Evolutionary conservation across 2,888 invertebrate genomes (phyloP).

Genomic region (Antheraea yamamai): DNA sequence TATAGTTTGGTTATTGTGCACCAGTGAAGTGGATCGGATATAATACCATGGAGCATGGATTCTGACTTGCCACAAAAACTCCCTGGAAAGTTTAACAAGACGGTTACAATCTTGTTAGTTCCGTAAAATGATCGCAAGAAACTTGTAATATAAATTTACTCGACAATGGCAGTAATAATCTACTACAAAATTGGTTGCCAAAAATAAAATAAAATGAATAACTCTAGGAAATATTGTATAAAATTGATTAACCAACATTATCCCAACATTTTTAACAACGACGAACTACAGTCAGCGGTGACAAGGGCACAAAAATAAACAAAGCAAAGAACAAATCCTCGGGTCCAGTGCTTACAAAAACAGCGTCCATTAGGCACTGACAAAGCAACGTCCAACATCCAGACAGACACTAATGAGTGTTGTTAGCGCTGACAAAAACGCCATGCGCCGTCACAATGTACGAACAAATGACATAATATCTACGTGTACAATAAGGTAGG

Average conservation of each 20-base stretch:
- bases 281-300: not conserved
- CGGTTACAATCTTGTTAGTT: too few species aligned
- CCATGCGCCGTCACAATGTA: slow-evolving; percentile 27
- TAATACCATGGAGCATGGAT: too few species aligned
- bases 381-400: slow-evolving; percentile 20
- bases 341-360: slow-evolving; percentile 18
- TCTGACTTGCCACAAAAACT: too few species aligned
- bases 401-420: slow-evolving; percentile 47
- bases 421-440: slow-evolving; percentile 43
- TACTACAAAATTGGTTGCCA: too few species aligned
- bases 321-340: slow-evolving; percentile 11
- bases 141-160: too few species aligned
- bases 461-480: slow-evolving; percentile 31
- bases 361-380: slow-evolving; percentile 19
- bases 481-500: slow-evolving; percentile 22
- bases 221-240: too few species aligned
- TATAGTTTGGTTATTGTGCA: too few species aligned
- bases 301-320: slow-evolving; percentile 1
- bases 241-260: slow-evolving; percentile 36
- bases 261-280: slow-evolving; percentile 35
- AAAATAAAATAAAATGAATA: too few species aligned
- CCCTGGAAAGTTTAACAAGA: too few species aligned
- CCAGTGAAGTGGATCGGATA: too few species aligned
- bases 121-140: too few species aligned
- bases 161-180: too few species aligned